Conservation (phyloP, 2,888 invertebrate species). For the Hartigia nigra region DNA sequence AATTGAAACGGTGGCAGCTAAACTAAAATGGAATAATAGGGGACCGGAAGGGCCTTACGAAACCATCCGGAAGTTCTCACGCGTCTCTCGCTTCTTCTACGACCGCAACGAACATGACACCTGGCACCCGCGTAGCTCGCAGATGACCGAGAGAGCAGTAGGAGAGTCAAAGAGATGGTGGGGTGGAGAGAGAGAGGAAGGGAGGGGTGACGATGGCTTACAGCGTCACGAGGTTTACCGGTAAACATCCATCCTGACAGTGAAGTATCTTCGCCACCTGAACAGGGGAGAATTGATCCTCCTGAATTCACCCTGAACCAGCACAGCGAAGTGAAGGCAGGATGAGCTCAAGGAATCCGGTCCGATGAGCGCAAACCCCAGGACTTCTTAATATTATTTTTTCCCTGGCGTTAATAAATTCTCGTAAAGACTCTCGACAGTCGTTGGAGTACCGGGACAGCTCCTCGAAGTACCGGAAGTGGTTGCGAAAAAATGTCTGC, state of each 20-base stretch:
- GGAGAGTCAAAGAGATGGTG: conserved; percentile 3
- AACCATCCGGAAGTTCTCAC: conserved; percentile 66
- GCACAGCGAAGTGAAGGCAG: not conserved
- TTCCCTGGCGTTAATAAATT: not conserved
- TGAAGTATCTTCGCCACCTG: not conserved
- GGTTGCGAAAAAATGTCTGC: not conserved
- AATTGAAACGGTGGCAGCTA: conserved; percentile 51
- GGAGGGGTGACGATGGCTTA: not conserved
- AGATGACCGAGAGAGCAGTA: conserved; percentile 38
- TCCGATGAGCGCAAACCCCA: not conserved
- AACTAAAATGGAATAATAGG: conserved; percentile 63
- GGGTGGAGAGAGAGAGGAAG: not conserved
- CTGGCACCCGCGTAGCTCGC: conserved; percentile 54
- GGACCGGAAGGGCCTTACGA: conserved; percentile 60
- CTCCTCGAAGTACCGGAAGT: not conserved
- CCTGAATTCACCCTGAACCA: not conserved
- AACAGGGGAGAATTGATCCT: not conserved
- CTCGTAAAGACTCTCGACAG: not conserved
- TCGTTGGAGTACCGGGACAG: not conserved
- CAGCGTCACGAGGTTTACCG: not conserved
- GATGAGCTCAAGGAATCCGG: not conserved
- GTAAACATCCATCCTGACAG: not conserved
- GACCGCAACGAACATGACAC: conserved; percentile 64
- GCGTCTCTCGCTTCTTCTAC: conserved; percentile 64
- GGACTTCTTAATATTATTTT: not conserved